These are phyloP conservation scores for Metridium senile DNA, from an alignment of 92 coral and sea anemone genomes.

Conservation along the genomic window DNA sequence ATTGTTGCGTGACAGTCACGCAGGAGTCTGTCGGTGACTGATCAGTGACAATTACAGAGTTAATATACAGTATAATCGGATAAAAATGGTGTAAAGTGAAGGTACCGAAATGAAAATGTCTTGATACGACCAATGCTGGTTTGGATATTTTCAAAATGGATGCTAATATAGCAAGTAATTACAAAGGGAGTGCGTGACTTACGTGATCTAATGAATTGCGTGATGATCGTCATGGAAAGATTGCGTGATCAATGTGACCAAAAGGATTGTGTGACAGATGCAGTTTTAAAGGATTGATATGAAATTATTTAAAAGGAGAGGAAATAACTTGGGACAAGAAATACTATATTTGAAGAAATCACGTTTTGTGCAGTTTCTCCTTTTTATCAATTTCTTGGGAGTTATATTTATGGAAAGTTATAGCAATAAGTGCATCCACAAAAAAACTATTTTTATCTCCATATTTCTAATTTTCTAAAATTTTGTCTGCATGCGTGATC, in stretches of 20 bases:
- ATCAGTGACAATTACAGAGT: too few relatives aligned
- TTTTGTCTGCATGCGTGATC: background rate
- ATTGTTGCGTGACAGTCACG: conserved; percentile 17
- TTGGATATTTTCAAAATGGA: background rate
- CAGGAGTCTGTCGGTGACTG: background rate
- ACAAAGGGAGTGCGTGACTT: background rate
- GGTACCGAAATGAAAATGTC: background rate
- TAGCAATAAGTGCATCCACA: background rate
- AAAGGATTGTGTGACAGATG: background rate
- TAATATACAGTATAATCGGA: too few relatives aligned
- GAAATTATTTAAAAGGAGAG: background rate
- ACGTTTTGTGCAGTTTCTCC: background rate
- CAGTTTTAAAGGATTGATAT: background rate
- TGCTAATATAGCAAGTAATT: too few relatives aligned
- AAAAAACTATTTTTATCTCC: background rate
- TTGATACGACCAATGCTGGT: background rate
- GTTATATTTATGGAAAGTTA: background rate
- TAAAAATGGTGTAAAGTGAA: background rate
- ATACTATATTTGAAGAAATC: too few relatives aligned
- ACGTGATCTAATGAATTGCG: background rate
- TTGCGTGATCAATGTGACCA: too few relatives aligned
- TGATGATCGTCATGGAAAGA: too few relatives aligned
- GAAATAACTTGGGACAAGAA: too few relatives aligned
- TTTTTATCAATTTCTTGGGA: background rate
- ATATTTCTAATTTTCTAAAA: too few relatives aligned